These are phyloP conservation scores for Furnarius figulus DNA, from an alignment of 2,113 vertebrate species.

Conservation along the genomic window DNA sequence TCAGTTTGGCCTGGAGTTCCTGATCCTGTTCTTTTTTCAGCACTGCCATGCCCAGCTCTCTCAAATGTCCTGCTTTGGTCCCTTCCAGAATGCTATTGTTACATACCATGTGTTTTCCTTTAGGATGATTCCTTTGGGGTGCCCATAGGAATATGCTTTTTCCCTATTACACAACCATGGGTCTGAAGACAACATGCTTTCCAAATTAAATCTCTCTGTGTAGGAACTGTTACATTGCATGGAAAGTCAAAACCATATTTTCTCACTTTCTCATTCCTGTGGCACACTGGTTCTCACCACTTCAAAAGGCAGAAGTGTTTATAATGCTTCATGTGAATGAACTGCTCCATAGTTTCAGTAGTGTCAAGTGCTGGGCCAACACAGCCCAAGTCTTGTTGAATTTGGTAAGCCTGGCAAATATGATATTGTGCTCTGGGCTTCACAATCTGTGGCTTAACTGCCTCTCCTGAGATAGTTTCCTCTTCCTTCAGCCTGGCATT, in stretches of 20 bases:
- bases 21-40: not conserved
- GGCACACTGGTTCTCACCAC: not conserved
- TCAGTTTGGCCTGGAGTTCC: not conserved
- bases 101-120: not conserved
- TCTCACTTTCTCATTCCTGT: not conserved
- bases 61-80: not conserved
- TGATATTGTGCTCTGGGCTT: accelerated
- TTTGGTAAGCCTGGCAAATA: not conserved
- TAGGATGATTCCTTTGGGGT: not conserved
- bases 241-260: not conserved
- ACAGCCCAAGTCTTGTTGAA: not conserved
- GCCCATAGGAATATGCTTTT: not conserved
- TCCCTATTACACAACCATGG: not conserved
- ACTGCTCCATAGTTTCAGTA: not conserved
- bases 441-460: not conserved
- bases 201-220: not conserved
- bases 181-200: not conserved
- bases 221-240: not conserved
- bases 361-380: not conserved
- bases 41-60: not conserved
- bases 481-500: not conserved
- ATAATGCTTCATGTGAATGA: not conserved
- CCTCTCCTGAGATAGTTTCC: not conserved
- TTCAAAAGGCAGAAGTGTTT: not conserved
- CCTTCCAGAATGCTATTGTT: not conserved